Base-by-base conservation (phyloP, 1,140 invertebrate genomes). In the Penaeus chinensis region DNA sequence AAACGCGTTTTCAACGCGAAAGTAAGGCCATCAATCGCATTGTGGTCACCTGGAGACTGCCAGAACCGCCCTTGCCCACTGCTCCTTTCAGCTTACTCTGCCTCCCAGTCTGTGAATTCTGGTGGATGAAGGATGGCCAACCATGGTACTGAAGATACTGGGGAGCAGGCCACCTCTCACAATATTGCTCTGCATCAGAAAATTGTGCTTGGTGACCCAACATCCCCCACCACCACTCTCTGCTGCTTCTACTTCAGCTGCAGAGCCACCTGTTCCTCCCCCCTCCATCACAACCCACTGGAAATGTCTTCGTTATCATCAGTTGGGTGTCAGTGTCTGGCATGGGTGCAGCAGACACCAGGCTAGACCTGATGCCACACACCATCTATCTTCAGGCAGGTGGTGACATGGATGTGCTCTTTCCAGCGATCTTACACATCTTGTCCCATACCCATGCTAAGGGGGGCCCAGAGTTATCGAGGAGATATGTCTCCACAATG, bases 41-140 rank as follows among this genome's bases (percentile, higher is more conserved):
- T 7, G 24, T 66, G 11, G 65, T 66, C 20, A 66, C 65, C 24
- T 66, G 65, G 24, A 66, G 65, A 4, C 65, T 66, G 20, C 20
- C 4, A 66, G 20, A 66, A 1, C 32, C 20, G 0, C 65, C 19
- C 11, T 4, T 10, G 4, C 54, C 5, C 47, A 81, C 4, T n/a
- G n/a, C 27, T 81, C 54, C 54, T 47, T 81, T 3, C 78, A 27
- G n/a, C n/a, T n/a, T n/a, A n/a, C n/a, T n/a, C 4, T 81, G 78
- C 54, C 78, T 42, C 18, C 78, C 47, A 81, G 16, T n/a, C 3
- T 81, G 78, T 81, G 32, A 81, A 3, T 2, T 81, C 20, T 47
- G 47, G 19, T 7, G 22, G 54, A 81, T 81, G 79, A 81, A 60
- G 10, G 79, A 81, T 37, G 74, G 10, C 19, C 74, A 77, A 32